Evolutionary conservation across 2,797 vertebrate species (phyloP), one percentile per base, ranked within the genome.

Genomic region (Peromyscus aztecus): DNA sequence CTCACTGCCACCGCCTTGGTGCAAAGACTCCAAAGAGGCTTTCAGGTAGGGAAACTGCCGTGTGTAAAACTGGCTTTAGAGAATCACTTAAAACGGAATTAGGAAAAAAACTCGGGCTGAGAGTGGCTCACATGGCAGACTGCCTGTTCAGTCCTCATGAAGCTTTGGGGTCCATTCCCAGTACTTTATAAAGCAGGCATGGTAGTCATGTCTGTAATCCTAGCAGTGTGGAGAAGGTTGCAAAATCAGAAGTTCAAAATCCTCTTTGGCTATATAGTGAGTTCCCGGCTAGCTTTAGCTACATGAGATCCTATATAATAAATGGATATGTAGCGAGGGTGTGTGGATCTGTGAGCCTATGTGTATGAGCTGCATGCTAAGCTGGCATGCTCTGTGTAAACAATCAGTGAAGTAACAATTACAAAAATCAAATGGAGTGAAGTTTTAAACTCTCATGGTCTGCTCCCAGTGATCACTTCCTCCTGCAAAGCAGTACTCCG

Each of bases 71-170:
- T 63, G 43, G 63, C 46, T 91, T 49, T 31, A 82, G 12, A 81
- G 94, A 57, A 78, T 90, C 92, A 94, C 92, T 87, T 91, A 95
- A 94, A 95, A 75, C 12, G 7, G n/a, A 76, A 77, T 87, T 96
- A 40, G 75, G 82, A 0, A 16, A 63, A 97, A 97, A 97, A 96
- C 19, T 92, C 23, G 7, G 52, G 52, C 52, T 73, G 69, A 16
- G n/a, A 21, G 4, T 59, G 12, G 55, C 17, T 88, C 67, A 23
- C 24, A 21, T 3, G 24, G 37, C 69, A 57, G 69, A 43, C 52
- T 29, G 34, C 4, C 21, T 55, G 67, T n/a, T 19, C 8, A 21
- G 27, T 59, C 23, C 52, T 31, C 69, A 57, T 2, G 52, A 6
- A 34, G 61, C 69, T 34, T 12, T 37, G 21, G 10, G 27, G n/a